Conservation (phyloP, 2,888 invertebrate genomes). For the Eupeodes luniger region DNA sequence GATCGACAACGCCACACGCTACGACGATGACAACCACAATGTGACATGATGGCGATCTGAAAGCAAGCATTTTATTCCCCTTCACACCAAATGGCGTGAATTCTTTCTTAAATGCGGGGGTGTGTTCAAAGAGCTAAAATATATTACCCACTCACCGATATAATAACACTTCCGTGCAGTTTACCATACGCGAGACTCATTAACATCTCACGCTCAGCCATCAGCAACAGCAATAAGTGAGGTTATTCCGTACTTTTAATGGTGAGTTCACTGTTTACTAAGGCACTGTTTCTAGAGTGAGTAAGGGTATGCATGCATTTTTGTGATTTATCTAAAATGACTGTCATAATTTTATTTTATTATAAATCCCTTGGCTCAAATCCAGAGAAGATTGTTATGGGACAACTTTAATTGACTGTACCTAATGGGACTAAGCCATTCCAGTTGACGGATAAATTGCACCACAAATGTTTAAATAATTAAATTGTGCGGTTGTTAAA, state of each 20-base stretch:
- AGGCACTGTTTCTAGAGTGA: background rate
- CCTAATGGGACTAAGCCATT: slow-evolving; percentile 65
- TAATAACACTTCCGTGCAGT: slow-evolving; percentile 49
- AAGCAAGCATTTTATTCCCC: slow-evolving; percentile 27
- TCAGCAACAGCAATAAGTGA: background rate
- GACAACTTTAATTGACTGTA: slow-evolving; percentile 66
- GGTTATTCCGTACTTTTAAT: slow-evolving; percentile 12
- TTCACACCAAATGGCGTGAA: slow-evolving; percentile 54
- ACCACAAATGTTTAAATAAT: slow-evolving; percentile 63
- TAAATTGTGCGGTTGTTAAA: slow-evolving; percentile 46
- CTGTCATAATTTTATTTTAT: slow-evolving; percentile 55
- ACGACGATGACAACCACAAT: background rate
- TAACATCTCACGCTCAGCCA: slow-evolving; percentile 34
- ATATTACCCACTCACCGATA: slow-evolving; percentile 69
- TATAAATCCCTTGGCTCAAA: slow-evolving; percentile 64
- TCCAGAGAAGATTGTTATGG: slow-evolving; percentile 64
- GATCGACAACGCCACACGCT: background rate
- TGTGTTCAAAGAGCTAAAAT: slow-evolving; percentile 45
- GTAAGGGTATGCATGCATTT: slow-evolving; percentile 7
- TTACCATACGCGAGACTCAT: slow-evolving; percentile 36
- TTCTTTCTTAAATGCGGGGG: slow-evolving; percentile 51
- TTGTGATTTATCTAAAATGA: slow-evolving; percentile 20
- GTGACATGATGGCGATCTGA: slow-evolving; percentile 10
- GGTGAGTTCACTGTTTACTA: slow-evolving; percentile 47
- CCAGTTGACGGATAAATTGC: slow-evolving; percentile 71